phyloP scores from a whole-genome alignment of 2,888 invertebrate species.

The Leucozona laternaria region DNA sequence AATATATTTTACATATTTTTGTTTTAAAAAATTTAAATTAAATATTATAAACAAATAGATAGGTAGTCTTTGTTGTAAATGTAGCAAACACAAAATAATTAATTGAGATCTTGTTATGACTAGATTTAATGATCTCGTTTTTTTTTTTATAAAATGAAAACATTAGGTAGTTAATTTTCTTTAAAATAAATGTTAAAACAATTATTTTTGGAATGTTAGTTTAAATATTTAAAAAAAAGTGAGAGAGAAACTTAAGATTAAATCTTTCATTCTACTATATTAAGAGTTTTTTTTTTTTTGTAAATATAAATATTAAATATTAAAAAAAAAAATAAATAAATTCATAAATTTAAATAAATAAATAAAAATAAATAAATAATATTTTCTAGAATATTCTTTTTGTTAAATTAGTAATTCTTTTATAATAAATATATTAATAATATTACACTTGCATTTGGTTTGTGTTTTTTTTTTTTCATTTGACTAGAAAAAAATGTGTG shows the following conservation, averaged over 20 bases:
- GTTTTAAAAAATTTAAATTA: slow-evolving; percentile 3
- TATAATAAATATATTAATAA: slow-evolving; percentile 52
- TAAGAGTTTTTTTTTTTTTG: slow-evolving; percentile 44
- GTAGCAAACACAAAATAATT: slow-evolving; percentile 39
- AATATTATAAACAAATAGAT: slow-evolving; percentile 9
- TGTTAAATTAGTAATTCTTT: slow-evolving; percentile 23
- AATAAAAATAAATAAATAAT: slow-evolving; percentile 67
- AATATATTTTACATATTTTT: slow-evolving; percentile 40
- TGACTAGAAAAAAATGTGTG: slow-evolving; percentile 77
- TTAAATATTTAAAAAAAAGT: slow-evolving; percentile 13
- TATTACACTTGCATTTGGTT: slow-evolving; percentile 67
- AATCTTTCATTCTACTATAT: slow-evolving; percentile 59
- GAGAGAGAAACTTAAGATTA: slow-evolving; percentile 45
- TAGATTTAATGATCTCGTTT: slow-evolving; percentile 47
- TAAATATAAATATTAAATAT: slow-evolving; percentile 59
- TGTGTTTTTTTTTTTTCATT: slow-evolving; percentile 70
- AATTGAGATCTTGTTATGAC: slow-evolving; percentile 43
- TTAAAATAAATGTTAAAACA: slow-evolving; percentile 33
- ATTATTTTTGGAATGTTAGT: slow-evolving; percentile 6
- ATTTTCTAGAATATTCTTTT: slow-evolving; percentile 62
- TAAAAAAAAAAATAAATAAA: slow-evolving; percentile 58
- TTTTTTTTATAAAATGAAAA: neutral
- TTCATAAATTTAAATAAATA: slow-evolving; percentile 53
- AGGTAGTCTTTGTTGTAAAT: slow-evolving; percentile 15
- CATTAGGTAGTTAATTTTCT: neutral